These are phyloP conservation scores for Guaruba guarouba DNA, from an alignment of 2,113 vertebrate species.

Conservation along the genomic window DNA sequence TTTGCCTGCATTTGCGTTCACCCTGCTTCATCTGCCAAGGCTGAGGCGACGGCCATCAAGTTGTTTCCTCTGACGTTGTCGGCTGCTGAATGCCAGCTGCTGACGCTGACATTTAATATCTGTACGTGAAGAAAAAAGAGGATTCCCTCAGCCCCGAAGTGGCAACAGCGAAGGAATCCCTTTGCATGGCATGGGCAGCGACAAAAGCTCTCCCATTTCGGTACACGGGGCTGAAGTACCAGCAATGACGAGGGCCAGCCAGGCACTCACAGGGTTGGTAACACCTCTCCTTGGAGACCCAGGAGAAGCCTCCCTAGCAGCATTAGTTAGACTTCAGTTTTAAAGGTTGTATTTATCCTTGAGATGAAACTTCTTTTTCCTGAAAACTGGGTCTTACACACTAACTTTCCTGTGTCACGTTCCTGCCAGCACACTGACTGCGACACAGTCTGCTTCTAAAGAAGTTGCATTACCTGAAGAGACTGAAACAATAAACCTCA, in stretches of 20 bases:
- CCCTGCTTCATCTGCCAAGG: neutral
- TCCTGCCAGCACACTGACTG: neutral
- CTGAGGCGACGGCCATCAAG: neutral
- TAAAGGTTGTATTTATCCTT: neutral
- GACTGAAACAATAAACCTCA: conserved; percentile 14
- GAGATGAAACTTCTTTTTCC: neutral
- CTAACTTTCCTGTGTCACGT: neutral
- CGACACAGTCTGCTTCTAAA: neutral
- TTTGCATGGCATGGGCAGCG: neutral
- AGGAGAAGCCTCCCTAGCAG: neutral
- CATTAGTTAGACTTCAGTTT: neutral
- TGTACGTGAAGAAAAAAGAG: neutral
- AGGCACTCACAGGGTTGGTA: neutral
- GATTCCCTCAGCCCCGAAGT: neutral
- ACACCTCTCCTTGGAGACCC: neutral
- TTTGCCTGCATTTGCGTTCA: neutral
- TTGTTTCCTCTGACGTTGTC: neutral
- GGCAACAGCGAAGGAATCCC: neutral
- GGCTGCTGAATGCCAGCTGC: neutral
- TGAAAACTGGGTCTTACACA: neutral
- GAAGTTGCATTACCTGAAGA: neutral
- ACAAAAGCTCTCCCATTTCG: accelerated
- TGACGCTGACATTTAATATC: neutral
- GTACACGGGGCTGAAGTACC: neutral
- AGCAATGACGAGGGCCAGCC: neutral